Evolutionary conservation across 2,888 invertebrate species (phyloP), one percentile per base, ranked within the genome.

Genomic region (Melipona bicolor): DNA sequence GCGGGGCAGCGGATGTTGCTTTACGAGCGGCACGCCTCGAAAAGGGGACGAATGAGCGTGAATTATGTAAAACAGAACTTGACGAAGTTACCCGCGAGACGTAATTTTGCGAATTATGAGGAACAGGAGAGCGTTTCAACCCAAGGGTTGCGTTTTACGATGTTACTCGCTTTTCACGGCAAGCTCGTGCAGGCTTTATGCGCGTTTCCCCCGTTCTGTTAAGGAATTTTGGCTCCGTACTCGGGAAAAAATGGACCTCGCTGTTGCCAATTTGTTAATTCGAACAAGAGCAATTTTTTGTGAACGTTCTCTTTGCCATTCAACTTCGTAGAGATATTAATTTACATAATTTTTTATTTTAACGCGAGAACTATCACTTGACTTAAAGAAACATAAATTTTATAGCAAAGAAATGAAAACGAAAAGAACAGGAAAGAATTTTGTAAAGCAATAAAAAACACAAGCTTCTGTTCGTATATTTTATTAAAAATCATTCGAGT

Each of bases 21-120:
- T 62, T 32, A 62, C 11, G 19, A 11, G 5, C 13, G 15, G n/a
- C n/a, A 0, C 67, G 4, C 43, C 49, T 67, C 6, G 17, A 43
- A 43, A 43, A 43, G 24, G 13, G 17, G n/a, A 17, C n/a, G 36
- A 64, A 21, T 21, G 43, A 24, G 67, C 17, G 43, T 24, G 24
- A 67, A 67, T 49, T 24, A 43, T 19, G 67, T 43, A 43, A 67
- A 67, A 67, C n/a, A 36, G 24, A 43, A 67, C n/a, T 67, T 17
- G n/a, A 67, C n/a, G 17, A 49, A 11, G 9, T 32, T 24, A n/a
- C 4, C 43, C 43, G 9, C 4, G 67, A 49, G 43, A 67, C 24
- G 6, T 17, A 67, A 24, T 43, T 43, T 67, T 17, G 67, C 17
- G 17, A 49, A 67, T 67, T 43, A 67, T 24, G 67, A n/a, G 43